A percentile compares a stretch with the other conserved stretches of the same genome.
phyloP scores from a whole-genome alignment of 2,113 vertebrate genomes.

The Cryptomyrus ogoouensis region DNA sequence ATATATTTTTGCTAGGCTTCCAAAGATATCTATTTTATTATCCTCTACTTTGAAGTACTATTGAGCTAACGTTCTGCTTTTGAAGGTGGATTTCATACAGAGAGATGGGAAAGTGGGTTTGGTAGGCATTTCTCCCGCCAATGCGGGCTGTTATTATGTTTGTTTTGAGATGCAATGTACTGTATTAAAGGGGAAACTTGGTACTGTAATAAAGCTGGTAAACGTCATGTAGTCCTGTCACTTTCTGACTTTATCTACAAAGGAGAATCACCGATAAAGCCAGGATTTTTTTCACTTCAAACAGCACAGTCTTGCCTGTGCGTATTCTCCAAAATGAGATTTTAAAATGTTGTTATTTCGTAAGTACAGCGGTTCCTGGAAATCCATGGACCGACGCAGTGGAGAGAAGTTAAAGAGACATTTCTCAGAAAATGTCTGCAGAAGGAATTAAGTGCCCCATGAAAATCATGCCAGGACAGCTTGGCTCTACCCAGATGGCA shows the following conservation, averaged over 20 bases:
- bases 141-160: not conserved
- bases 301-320: not conserved
- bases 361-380: not conserved
- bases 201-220: constrained; percentile 1
- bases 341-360: not conserved
- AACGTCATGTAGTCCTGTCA: too few species aligned
- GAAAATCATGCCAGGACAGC: not conserved
- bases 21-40: constrained; percentile 12
- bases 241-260: not conserved
- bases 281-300: not conserved
- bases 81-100: not conserved
- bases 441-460: not conserved
- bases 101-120: not conserved
- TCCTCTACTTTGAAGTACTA: not conserved
- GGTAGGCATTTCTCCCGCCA: not conserved
- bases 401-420: not conserved
- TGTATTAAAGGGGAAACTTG: not conserved
- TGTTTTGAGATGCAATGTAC: not conserved
- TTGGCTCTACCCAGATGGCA: not conserved
- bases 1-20: constrained; percentile 18
- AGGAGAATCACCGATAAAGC: not conserved
- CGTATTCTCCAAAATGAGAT: not conserved
- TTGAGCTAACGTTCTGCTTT: not conserved
- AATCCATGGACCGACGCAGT: not conserved
- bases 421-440: not conserved